Evolutionary conservation across 2,888 invertebrate species (phyloP), one percentile per base, ranked within the genome.

Genomic region (Brassicogethes aeneus): DNA sequence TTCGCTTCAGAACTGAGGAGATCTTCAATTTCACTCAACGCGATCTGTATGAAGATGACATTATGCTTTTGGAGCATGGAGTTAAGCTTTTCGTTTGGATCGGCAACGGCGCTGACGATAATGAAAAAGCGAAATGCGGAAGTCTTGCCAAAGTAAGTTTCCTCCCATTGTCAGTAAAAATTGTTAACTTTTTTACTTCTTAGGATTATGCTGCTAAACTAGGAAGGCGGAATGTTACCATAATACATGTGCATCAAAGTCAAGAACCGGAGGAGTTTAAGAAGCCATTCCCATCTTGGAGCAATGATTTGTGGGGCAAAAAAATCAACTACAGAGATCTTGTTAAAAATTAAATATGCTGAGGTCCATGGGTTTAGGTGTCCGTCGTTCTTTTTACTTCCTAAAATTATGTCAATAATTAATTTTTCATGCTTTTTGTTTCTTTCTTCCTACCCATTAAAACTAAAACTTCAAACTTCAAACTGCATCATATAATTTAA

Each of bases 1-100:
- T 40, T 36, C 78, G 75, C 57, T 72, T 85, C 35, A 70, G 69
- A 43, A 77, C 83, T 37, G 87, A 88, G 55, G 83, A 87, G 57
- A 70, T 89, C n/a, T 70, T 76, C 7, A 71, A 81, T 46, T 89
- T 77, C 57, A 72, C 74, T 2, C 88, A 93, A 66, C 77, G 80
- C 61, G 86, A 86, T 55, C 70, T 88, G 17, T 80, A 81, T 48
- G 79, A 80, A 38, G 87, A 87, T 56, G 84, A 85, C 49, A 74
- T 83, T 0, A 86, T 86, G 76, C 74, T 89, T 16, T 59, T 90
- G 54, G 89, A 90, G 64, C 76, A 80, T 1, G 82, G 84, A 1
- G 81, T 82, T 57, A 82, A 82, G 54, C 68, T 89, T 8, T 90
- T 81, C 59, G 69, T 86, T 23, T 90, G 90, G 90, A 73, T 83